phyloP scores from a whole-genome alignment of 2,888 invertebrate species.

The Ochropacha duplaris region DNA sequence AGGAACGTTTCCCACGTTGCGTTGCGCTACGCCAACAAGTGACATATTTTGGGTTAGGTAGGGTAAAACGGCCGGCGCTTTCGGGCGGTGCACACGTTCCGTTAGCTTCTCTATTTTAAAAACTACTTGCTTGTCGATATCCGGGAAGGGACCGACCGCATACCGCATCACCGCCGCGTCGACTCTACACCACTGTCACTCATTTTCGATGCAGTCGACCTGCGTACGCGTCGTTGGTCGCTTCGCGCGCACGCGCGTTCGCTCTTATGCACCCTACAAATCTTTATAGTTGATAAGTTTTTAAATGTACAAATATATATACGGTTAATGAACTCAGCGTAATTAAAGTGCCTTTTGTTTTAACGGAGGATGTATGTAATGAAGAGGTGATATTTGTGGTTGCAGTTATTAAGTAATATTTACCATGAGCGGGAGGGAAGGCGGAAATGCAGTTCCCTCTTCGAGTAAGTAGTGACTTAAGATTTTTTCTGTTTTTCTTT shows the following conservation, averaged over 20 bases:
- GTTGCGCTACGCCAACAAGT: conserved; percentile 60
- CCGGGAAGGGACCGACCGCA: conserved; percentile 79
- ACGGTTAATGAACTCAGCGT: conserved; percentile 53
- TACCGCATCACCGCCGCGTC: conserved; percentile 62
- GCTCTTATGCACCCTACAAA: conserved; percentile 63
- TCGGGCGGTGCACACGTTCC: conserved; percentile 79
- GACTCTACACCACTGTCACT: conserved; percentile 61
- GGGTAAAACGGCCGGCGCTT: conserved; percentile 79
- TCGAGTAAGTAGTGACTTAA: conserved; percentile 69
- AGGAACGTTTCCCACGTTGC: conserved; percentile 45
- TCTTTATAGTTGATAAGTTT: conserved; percentile 62
- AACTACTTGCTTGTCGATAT: conserved; percentile 78
- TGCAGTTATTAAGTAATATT: conserved; percentile 63
- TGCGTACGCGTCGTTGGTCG: conserved; percentile 77
- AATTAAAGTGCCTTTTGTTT: conserved; percentile 61
- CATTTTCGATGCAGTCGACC: conserved; percentile 79
- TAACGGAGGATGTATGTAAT: conserved; percentile 68
- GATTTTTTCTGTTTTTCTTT: conserved; percentile 32
- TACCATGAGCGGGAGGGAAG: conserved; percentile 80
- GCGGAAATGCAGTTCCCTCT: conserved; percentile 82
- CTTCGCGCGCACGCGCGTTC: conserved; percentile 74
- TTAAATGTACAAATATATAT: conserved; percentile 48
- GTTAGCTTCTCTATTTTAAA: conserved; percentile 81
- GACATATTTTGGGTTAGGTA: conserved; percentile 76
- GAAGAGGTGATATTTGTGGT: conserved; percentile 77